Conservation (phyloP, 2,113 vertebrate species). For the Saguinus imperator region DNA sequence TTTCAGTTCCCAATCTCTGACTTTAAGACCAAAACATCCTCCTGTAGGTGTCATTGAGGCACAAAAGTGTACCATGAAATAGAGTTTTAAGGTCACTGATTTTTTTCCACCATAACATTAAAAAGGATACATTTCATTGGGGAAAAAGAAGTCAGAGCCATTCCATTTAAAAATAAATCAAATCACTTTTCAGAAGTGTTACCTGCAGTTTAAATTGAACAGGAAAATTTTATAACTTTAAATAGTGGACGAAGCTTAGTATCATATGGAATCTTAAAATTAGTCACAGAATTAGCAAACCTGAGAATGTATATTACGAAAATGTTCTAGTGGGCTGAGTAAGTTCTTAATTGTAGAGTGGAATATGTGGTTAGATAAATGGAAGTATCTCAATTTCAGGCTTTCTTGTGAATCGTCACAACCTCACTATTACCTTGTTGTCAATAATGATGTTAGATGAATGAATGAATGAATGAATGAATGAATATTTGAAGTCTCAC, state of each 20-base stretch:
- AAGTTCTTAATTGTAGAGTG: not conserved
- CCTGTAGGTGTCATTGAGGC: not conserved
- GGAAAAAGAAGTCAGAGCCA: not conserved
- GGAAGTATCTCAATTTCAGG: not conserved
- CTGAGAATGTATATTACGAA: not conserved
- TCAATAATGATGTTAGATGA: not conserved
- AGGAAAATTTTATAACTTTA: not conserved
- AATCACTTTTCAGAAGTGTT: not conserved
- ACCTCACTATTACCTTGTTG: not conserved
- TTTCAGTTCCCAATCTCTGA: not conserved
- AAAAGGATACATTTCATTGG: not conserved
- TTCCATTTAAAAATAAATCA: conserved; percentile 1
- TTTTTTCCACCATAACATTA: not conserved
- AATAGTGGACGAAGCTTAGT: not conserved
- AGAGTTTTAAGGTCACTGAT: not conserved
- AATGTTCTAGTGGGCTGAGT: not conserved
- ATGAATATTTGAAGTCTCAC: not conserved
- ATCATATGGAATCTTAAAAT: not conserved
- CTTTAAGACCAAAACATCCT: not conserved
- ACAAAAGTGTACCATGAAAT: not conserved
- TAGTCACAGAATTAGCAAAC: not conserved
- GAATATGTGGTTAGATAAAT: not conserved
- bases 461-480: not conserved
- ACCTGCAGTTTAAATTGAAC: not conserved
- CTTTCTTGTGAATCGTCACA: not conserved